These are phyloP conservation scores for Paramuricea clavata DNA, from an alignment of 92 coral and sea anemone species.

Conservation along the genomic window DNA sequence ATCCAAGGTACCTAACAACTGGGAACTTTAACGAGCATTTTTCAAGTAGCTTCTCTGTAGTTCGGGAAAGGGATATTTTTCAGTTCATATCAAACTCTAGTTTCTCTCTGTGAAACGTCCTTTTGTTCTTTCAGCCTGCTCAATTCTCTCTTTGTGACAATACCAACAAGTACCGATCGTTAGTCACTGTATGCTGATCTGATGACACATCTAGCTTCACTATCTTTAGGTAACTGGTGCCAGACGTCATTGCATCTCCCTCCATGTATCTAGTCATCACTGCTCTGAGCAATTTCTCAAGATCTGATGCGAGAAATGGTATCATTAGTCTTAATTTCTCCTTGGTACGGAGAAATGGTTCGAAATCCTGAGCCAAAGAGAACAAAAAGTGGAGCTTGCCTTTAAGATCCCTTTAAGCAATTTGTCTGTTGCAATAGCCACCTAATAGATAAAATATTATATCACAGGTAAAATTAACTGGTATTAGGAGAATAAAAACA, in stretches of 20 bases:
- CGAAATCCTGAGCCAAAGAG: slow-evolving; percentile 80
- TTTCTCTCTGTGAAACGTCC: slow-evolving; percentile 65
- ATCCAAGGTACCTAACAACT: slow-evolving; percentile 69
- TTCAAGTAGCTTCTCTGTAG: slow-evolving; percentile 75
- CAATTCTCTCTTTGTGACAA: slow-evolving; percentile 73
- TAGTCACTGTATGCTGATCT: slow-evolving; percentile 44
- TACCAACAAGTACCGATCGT: slow-evolving; percentile 74
- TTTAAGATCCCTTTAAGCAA: slow-evolving; percentile 80
- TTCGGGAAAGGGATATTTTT: slow-evolving; percentile 68
- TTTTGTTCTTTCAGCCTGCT: slow-evolving; percentile 58
- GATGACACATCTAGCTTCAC: slow-evolving; percentile 70
- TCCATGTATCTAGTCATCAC: slow-evolving; percentile 76
- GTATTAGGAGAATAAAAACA: too few relatives aligned
- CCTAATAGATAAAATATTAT: slow-evolving; percentile 45
- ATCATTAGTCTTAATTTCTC: slow-evolving; percentile 65
- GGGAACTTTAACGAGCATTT: slow-evolving; percentile 78
- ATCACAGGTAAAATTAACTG: not conserved
- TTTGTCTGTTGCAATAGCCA: slow-evolving; percentile 76
- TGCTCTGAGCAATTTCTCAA: slow-evolving; percentile 71
- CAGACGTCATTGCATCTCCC: slow-evolving; percentile 57
- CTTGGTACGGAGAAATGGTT: slow-evolving; percentile 76
- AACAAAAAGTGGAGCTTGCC: slow-evolving; percentile 84
- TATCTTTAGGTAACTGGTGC: slow-evolving; percentile 61
- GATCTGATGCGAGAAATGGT: slow-evolving; percentile 81
- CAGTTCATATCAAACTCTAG: slow-evolving; percentile 57